These are phyloP conservation scores for Sinelater perroti DNA, from an alignment of 2,888 invertebrate species.

Conservation along the genomic window DNA sequence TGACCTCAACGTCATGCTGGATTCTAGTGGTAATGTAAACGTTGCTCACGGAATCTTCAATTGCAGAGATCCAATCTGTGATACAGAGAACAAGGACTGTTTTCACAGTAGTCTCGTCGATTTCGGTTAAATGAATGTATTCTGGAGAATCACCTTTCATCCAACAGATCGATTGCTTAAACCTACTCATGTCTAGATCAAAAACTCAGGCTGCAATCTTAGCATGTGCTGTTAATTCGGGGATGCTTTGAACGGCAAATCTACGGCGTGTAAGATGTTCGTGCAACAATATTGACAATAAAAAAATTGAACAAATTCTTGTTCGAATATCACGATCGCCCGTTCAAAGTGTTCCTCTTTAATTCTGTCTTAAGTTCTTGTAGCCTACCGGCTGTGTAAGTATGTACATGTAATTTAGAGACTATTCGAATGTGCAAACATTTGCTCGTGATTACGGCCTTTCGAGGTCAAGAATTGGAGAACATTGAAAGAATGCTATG, in stretches of 20 bases:
- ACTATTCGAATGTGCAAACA: too few relatives aligned
- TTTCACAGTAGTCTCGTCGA: constrained; percentile 35
- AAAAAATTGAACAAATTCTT: too few relatives aligned
- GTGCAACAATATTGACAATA: too few relatives aligned
- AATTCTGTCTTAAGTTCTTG: not conserved
- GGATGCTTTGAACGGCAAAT: not conserved
- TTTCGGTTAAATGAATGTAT: constrained; percentile 4
- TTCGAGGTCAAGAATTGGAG: too few relatives aligned
- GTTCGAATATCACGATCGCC: too few relatives aligned
- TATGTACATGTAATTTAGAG: too few relatives aligned
- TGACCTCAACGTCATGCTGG: not conserved
- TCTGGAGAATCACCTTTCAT: too few relatives aligned
- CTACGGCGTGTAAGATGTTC: too few relatives aligned
- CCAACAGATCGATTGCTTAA: too few relatives aligned
- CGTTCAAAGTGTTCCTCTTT: too few relatives aligned
- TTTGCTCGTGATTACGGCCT: too few relatives aligned
- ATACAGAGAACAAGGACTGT: constrained; percentile 63
- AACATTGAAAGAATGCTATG: too few relatives aligned
- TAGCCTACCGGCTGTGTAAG: constrained; percentile 1
- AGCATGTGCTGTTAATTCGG: not conserved
- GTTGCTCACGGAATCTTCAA: constrained; percentile 34
- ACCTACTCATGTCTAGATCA: not conserved
- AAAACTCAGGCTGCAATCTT: constrained; percentile 1
- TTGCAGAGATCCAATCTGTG: constrained; percentile 61
- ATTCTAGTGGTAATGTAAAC: constrained; percentile 3